Percentiles rank a stretch among this genome's conserved stretches.
Evolutionary conservation across 2,888 invertebrate genomes (phyloP).

Genomic region (Seira musarum): DNA sequence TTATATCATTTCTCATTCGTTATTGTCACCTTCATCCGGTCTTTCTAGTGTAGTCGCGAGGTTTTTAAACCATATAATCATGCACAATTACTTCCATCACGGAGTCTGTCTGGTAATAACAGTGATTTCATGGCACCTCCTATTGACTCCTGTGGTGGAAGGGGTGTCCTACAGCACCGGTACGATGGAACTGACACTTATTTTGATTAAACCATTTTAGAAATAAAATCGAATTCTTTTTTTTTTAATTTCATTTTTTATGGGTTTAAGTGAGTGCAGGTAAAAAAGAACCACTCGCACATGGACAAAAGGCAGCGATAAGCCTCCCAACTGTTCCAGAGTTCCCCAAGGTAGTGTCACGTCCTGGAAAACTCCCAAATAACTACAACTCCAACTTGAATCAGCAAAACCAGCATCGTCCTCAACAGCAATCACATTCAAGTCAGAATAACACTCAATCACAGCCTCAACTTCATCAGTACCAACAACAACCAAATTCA

Average conservation of each 20-base stretch:
- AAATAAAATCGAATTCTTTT: not conserved
- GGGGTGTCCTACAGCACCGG: not conserved
- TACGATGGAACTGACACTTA: not conserved
- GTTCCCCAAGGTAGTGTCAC: constrained; percentile 31
- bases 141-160: not conserved
- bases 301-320: not conserved
- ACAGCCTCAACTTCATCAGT: not conserved
- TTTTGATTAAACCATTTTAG: not conserved
- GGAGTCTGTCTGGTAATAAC: not conserved
- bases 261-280: too few relatives aligned
- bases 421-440: not conserved
- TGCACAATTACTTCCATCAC: not conserved
- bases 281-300: not conserved
- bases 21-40: not conserved
- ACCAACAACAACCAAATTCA: too few relatives aligned
- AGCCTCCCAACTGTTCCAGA: constrained; percentile 37
- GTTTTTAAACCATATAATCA: not conserved
- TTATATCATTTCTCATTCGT: not conserved
- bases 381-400: not conserved
- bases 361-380: constrained; percentile 35
- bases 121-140: not conserved
- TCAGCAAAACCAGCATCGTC: not conserved
- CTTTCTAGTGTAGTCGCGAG: too few relatives aligned
- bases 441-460: not conserved
- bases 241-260: constrained; percentile 5